phyloP scores from a whole-genome alignment of 2,888 invertebrate species.

The Steromphala cineraria region DNA sequence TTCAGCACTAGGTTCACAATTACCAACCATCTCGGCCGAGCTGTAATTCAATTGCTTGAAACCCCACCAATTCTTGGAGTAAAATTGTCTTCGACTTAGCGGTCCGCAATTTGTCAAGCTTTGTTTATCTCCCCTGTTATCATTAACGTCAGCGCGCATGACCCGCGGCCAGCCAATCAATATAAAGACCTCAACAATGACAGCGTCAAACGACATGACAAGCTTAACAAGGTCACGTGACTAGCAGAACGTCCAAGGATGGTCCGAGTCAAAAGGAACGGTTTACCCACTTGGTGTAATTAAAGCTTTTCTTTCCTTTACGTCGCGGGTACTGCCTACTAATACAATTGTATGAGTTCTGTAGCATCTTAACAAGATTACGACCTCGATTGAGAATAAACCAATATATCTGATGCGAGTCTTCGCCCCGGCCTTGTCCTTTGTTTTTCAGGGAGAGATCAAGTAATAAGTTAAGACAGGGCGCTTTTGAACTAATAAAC shows the following conservation, averaged over 20 bases:
- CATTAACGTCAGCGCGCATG: neutral
- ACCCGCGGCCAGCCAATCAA: constrained; percentile 6
- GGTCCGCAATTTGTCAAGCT: neutral
- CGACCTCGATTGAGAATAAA: neutral
- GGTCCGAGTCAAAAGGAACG: neutral
- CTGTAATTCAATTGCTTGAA: constrained; percentile 1
- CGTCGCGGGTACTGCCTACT: neutral
- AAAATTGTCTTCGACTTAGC: neutral
- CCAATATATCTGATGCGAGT: neutral
- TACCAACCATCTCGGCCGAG: neutral
- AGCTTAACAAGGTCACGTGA: constrained; percentile 10
- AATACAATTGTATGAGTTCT: neutral
- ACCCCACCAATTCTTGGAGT: neutral
- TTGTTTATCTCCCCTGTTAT: constrained; percentile 7
- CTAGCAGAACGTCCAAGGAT: neutral
- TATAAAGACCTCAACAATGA: neutral
- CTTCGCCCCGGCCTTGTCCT: neutral
- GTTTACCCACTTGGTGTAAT: neutral
- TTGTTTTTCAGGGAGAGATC: neutral
- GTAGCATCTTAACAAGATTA: neutral
- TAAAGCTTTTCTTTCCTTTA: neutral
- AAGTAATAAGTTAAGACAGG: neutral
- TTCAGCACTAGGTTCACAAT: neutral
- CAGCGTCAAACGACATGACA: neutral
- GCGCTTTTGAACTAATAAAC: neutral